These are phyloP conservation scores for Branchellion lobata DNA, from an alignment of 2,888 invertebrate genomes.

Conservation along the genomic window DNA sequence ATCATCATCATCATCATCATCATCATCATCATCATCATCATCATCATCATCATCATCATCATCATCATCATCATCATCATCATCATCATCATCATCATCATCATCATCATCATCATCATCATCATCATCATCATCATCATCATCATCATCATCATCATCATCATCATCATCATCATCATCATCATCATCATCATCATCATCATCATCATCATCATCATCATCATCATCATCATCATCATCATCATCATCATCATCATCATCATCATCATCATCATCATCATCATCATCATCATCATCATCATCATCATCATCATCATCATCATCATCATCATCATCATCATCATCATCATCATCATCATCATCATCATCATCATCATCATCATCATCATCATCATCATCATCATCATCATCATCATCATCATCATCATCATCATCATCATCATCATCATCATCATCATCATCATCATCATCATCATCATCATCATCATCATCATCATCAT, in stretches of 20 bases:
- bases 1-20: constrained; percentile 12
- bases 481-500: constrained; percentile 18
- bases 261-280: constrained; percentile 67
- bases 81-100: constrained; percentile 44
- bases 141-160: constrained; percentile 34
- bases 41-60: constrained; percentile 15
- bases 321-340: constrained; percentile 37
- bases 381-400: constrained; percentile 45
- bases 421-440: constrained; percentile 34
- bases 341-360: constrained; percentile 46
- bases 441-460: neutral
- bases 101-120: constrained; percentile 36
- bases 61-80: constrained; percentile 14
- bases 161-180: constrained; percentile 31
- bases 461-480: neutral
- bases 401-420: constrained; percentile 47
- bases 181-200: constrained; percentile 26
- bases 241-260: constrained; percentile 39
- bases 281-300: constrained; percentile 90
- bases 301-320: constrained; percentile 65
- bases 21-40: constrained; percentile 27
- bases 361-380: constrained; percentile 46
- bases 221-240: constrained; percentile 33
- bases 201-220: constrained; percentile 38
- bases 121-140: constrained; percentile 14